Percentiles rank a stretch among this genome's conserved stretches.
Conservation (phyloP, 2,888 invertebrate genomes). For the Apoda limacodes region DNA sequence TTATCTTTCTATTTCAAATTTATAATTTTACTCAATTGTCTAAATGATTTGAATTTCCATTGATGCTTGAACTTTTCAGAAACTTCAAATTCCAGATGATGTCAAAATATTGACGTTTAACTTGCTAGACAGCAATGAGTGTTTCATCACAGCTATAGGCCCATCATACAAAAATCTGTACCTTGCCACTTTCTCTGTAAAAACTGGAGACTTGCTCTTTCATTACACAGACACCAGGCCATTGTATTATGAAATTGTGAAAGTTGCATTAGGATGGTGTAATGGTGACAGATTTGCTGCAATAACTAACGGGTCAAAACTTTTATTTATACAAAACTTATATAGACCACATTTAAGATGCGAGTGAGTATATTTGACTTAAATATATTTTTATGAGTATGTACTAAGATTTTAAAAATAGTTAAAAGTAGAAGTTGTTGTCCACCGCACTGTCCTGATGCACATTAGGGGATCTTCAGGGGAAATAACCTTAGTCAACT, state of each 20-base stretch:
- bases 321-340: slow-evolving; percentile 46
- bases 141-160: slow-evolving; percentile 35
- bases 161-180: slow-evolving; percentile 18
- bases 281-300: slow-evolving; percentile 50
- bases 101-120: slow-evolving; percentile 44
- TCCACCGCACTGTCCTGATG: too few relatives aligned
- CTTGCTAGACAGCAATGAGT: slow-evolving; percentile 42
- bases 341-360: slow-evolving; percentile 40
- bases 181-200: slow-evolving; percentile 35
- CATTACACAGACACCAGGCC: slow-evolving; percentile 25
- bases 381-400: too few relatives aligned
- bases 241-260: slow-evolving; percentile 29
- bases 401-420: too few relatives aligned
- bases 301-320: slow-evolving; percentile 44
- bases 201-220: slow-evolving; percentile 35
- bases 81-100: slow-evolving; percentile 31
- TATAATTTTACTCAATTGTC: too few relatives aligned
- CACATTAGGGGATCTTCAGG: too few relatives aligned
- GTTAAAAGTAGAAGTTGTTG: too few relatives aligned
- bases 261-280: slow-evolving; percentile 48
- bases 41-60: too few relatives aligned
- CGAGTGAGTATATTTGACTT: too few relatives aligned
- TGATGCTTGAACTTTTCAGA: slow-evolving; percentile 41
- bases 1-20: too few relatives aligned
- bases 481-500: too few relatives aligned